phyloP scores from a whole-genome alignment of 37 sponge, comb jelly and placozoan genomes.

The Spongilla lacustris region DNA sequence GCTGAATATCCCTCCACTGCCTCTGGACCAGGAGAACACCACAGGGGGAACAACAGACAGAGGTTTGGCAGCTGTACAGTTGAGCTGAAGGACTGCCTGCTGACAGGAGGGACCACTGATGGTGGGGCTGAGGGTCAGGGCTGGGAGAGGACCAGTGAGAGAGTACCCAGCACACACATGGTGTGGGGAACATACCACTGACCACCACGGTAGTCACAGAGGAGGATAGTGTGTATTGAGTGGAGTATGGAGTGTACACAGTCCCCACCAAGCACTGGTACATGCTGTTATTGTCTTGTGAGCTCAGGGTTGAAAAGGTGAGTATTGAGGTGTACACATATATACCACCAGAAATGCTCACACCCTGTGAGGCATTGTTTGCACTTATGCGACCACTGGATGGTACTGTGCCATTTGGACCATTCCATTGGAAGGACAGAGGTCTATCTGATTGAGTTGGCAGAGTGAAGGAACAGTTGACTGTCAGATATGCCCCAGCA shows the following conservation, averaged over 20 bases:
- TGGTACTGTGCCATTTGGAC: not conserved
- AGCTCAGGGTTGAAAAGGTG: not conserved
- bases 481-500: not conserved
- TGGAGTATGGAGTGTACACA: not conserved
- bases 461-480: not conserved
- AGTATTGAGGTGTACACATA: not conserved
- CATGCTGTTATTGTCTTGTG: not conserved
- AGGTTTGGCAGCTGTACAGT: not conserved
- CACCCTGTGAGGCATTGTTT: not conserved
- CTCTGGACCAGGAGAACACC: not conserved
- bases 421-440: not conserved
- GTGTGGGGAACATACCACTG: not conserved
- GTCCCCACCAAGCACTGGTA: not conserved
- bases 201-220: not conserved
- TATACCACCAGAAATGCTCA: not conserved
- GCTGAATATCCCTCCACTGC: not conserved
- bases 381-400: not conserved
- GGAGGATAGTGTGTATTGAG: not conserved
- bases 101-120: not conserved
- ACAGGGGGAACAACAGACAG: not conserved
- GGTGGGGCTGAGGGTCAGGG: not conserved
- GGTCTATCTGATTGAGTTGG: not conserved
- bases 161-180: not conserved
- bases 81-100: not conserved
- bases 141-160: not conserved